These are phyloP conservation scores for Pteropus alecto DNA, from an alignment of 2,113 vertebrate species.

Conservation along the genomic window DNA sequence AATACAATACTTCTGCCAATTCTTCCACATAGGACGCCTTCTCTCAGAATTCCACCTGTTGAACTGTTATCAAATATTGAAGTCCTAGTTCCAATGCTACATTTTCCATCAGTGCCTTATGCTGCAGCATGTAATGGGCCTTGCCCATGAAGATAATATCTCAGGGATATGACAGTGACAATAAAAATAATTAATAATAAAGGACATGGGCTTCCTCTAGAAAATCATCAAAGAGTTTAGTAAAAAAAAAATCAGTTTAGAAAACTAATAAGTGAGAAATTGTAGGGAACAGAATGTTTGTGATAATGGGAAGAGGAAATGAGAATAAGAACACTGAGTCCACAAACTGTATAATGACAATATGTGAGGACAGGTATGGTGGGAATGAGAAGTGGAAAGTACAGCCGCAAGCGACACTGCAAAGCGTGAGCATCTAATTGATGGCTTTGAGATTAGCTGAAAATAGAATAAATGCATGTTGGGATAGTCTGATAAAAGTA, in stretches of 20 bases:
- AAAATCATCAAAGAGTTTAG: background rate
- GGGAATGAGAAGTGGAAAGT: background rate
- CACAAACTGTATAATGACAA: background rate
- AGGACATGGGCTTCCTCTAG: background rate
- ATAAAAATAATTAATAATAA: background rate
- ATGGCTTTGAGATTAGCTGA: background rate
- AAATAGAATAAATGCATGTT: background rate
- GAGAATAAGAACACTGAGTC: background rate
- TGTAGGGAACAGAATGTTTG: background rate
- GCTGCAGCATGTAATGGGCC: background rate
- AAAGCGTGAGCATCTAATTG: background rate
- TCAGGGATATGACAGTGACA: background rate
- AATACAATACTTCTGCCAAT: background rate
- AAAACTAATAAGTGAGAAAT: background rate
- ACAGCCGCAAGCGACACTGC: background rate
- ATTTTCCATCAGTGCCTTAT: background rate
- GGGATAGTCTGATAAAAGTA: background rate
- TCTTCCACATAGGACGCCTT: background rate
- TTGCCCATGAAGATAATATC: background rate
- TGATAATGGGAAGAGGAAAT: background rate
- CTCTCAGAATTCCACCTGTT: background rate
- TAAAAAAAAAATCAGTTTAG: background rate
- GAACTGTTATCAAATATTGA: background rate
- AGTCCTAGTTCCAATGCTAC: background rate
- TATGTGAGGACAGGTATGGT: background rate